Evolutionary conservation across 2,113 vertebrate species (phyloP), one percentile per base, ranked within the genome.

Genomic region (Cynoglossus semilaevis): DNA sequence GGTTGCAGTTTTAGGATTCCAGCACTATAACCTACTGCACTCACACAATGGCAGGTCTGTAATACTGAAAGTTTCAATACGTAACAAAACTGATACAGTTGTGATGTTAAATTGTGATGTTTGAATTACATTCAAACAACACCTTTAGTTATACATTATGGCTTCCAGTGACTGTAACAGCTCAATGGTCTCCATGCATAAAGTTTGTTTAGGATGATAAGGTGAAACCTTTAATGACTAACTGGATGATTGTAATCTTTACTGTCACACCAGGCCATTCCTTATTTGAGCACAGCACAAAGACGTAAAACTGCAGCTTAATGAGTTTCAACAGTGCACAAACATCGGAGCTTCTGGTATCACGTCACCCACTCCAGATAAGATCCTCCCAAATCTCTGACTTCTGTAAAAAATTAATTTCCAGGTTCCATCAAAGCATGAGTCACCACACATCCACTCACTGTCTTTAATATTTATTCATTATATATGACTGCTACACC

Each of bases 1-100:
- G 63, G 61, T 35, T 35, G 5, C 40, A 68, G 38, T 53, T 52
- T 64, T 51, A 51, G 17, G 35, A 66, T 72, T 67, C 56, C 66
- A 63, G 49, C 65, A n/a, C n/a, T 4, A 66, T 22, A 38, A 57
- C 41, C 52, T 4, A 29, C 36, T 51, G 44, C 13, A 50, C 5
- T 59, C 10, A 45, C 29, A 45, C 34, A 15, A 36, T 13, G 9
- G 46, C 36, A 37, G 11, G 19, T 56, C 19, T 5, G 19, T 0
- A 18, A 42, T 7, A 22, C 8, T 46, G 13, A 35, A 22, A 8
- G 8, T 15, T 17, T 29, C 19, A 55, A 7, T 15, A 1, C 8
- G 40, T 10, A 35, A 10, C 43, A 19, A 19, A 16, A 45, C 15
- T 3, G 1, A 18, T 34, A 9, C 18, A 51, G 18, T 19, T 22